Evolutionary conservation across 2,113 vertebrate genomes (phyloP), one percentile per base, ranked within the genome.

Genomic region (Leucopternis melanops): DNA sequence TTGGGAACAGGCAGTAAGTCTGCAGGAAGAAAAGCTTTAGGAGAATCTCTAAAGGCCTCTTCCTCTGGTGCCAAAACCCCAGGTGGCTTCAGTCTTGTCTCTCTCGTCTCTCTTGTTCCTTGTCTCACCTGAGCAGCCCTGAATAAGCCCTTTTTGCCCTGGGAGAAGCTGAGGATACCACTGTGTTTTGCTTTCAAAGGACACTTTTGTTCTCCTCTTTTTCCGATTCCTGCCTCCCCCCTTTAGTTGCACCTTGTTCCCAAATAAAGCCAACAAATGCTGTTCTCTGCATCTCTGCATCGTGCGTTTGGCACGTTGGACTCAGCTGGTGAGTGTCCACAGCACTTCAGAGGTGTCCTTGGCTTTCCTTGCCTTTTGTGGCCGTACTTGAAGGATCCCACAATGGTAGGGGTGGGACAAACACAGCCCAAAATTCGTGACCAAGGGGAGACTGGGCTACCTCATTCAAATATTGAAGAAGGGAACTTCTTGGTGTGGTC

Each of bases 301-400:
- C 5, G 2, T 45, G 19, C 8, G 1, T 71, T 82, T 4, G 11
- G 42, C 16, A 55, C 10, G 3, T 63, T 3, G 4, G 9, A 63
- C 38, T 9, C 32, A 75, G 2, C 16, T 36, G 57, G 34, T 62
- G 69, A 34, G 62, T 15, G 32, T 42, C 20, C 20, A 36, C 21
- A 66, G 34, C 3, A 5, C 72, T 84, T 59, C 45, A 59, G 65
- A 55, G 16, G 13, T 52, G 16, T 36, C 44, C 23, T 81, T 71
- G 55, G 7, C 72, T 88, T 84, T 74, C 73, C 61, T 81, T 91
- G 81, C 11, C 36, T 86, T 87, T 83, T 72, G 27, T 95, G 52
- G 32, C n/a, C 12, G 2, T 49, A 16, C 42, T 45, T 78, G 29
- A 67, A 77, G 67, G 55, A 80, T 85, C 62, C 6, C 12, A 2